Evolutionary conservation across 2,113 vertebrate genomes (phyloP), one percentile per base, ranked within the genome.

Genomic region (Zosterops lateralis): DNA sequence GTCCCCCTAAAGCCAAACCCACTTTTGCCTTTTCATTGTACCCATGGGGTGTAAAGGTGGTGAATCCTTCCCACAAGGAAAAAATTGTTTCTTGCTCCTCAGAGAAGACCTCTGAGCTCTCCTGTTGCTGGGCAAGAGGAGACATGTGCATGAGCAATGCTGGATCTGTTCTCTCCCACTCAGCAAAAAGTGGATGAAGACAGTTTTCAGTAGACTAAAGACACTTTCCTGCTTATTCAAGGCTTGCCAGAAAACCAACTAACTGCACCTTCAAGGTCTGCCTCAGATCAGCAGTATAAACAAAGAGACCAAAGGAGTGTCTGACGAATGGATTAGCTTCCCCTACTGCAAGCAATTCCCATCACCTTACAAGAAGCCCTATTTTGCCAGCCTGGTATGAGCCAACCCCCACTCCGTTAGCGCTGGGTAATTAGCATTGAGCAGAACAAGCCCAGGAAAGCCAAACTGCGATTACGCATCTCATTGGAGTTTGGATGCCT

Each of bases 401-500:
- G 19, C 12, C 1, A 86, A 42, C 42, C 42, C 70, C 29, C 0
- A 1, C 56, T 92, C 66, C 1, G 0, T 60, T 74, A 84, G 51
- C 12, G 0, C 2, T 66, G 47, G 5, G 6, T 81, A 84, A 96
- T 93, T 90, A 94, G 71, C 84, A 79, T 29, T 7, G 6, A 84
- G 51, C 40, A 51, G 51, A 92, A 62, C 0, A 0, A 93, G 76
- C 48, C 57, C 79, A 44, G 60, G 65, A 93, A 93, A 93, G 72
- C 72, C 88, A 90, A 88, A 47, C 13, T 3, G n/a, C 1, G 6
- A 92, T 90, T 83, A 90, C 0, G 9, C 79, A 95, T 94, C 85
- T 80, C 61, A 6, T 9, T 74, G 79, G 75, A 77, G 75, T 71
- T 60, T 80, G 83, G 92, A 91, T 50, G 42, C 75, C 85, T 76